Evolutionary conservation across 1,140 invertebrate species (phyloP).

Genomic region (Atta texana): DNA sequence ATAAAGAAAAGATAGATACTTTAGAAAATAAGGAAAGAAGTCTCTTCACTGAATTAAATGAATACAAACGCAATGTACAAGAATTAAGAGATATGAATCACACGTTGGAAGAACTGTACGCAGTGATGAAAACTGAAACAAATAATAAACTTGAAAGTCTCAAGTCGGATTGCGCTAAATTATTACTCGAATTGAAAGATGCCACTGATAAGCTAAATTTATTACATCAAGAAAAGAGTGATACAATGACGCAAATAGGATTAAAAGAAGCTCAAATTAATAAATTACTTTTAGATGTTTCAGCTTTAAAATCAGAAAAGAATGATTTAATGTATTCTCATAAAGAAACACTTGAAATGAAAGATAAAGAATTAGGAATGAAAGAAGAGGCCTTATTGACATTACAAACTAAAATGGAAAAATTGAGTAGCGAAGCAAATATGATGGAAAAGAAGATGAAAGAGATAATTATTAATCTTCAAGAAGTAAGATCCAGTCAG

Average conservation of each 20-base stretch:
- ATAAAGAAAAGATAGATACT: constrained; percentile 28
- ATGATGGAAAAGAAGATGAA: constrained; percentile 78
- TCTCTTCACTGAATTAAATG: constrained; percentile 45
- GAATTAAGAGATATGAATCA: constrained; percentile 35
- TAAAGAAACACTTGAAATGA: constrained; percentile 53
- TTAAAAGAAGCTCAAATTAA: constrained; percentile 50
- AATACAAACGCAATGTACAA: constrained; percentile 23
- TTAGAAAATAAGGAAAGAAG: constrained; percentile 49
- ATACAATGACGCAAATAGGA: constrained; percentile 36
- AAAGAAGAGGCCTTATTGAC: constrained; percentile 75
- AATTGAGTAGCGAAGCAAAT: constrained; percentile 71
- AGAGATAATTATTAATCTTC: constrained; percentile 78
- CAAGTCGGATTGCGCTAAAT: constrained; percentile 39
- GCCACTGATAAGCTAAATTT: constrained; percentile 38
- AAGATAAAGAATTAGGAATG: constrained; percentile 72
- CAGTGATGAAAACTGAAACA: constrained; percentile 34
- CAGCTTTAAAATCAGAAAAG: constrained; percentile 56
- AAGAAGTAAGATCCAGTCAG: constrained; percentile 77
- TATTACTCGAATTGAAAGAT: constrained; percentile 47
- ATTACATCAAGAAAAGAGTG: constrained; percentile 42
- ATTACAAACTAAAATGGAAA: constrained; percentile 74
- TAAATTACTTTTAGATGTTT: constrained; percentile 33
- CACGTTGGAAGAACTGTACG: constrained; percentile 22
- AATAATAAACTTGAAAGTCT: constrained; percentile 37
- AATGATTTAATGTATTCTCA: constrained; percentile 35